Base-by-base conservation (phyloP, 2,888 invertebrate species). In the Polyploca ridens region DNA sequence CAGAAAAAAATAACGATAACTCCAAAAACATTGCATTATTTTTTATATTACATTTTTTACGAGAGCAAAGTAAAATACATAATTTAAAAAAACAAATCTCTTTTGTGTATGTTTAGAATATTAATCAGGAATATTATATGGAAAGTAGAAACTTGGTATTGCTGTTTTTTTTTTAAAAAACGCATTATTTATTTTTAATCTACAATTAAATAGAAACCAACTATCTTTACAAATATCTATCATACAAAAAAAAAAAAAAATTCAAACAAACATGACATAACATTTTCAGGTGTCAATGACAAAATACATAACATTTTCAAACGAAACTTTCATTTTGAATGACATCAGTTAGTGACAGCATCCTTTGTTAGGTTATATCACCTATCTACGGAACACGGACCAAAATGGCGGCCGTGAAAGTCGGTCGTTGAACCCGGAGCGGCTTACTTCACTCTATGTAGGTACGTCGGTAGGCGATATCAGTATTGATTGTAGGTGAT, bases 331-430 rank as follows among this genome's bases (percentile, higher is more conserved):
- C 81, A 77, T 80, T 74, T 73, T 63, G 62, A 54, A 57, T 86
- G 86, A 86, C 87, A 82, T 87, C 85, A 87, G 69, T 19, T 58
- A 65, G 61, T 73, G 76, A 76, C 76, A 76, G 77, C 82, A 85
- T 84, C 86, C 85, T 83, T 80, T 72, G 72, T 70, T 69, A 76
- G 77, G 82, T 88, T 87, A 88, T 81, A 82, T 88, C 82, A 86
- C 70, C 27, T 41, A 64, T 61, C 64, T 64, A 33, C 58, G 57
- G 46, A 46, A 46, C 46, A 41, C 16, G 16, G 59, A 38, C 27
- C 74, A 79, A 80, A 68, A 83, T 83, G 82, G 82, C 82, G 69
- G 74, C 68, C 66, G 85, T 70, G 89, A 89, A 88, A 89, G 89
- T 86, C 84, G 87, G 84, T 5, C 84, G 60, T 77, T 73, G 85